Evolutionary conservation across 2,797 vertebrate species (phyloP).

Genomic region (Nannoperca obscura): DNA sequence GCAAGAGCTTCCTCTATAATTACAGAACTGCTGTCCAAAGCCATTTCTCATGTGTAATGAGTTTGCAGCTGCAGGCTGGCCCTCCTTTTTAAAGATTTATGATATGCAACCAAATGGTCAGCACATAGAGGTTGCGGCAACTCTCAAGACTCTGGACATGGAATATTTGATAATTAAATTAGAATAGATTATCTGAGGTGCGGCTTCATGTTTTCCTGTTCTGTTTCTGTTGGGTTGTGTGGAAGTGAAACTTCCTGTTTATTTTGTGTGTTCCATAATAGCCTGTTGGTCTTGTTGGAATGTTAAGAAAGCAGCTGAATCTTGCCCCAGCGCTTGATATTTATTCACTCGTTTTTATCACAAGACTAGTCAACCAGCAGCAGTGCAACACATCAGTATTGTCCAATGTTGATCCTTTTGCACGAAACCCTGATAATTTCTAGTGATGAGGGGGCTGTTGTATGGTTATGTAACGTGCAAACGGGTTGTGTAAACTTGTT

Average conservation of each 20-base stretch:
- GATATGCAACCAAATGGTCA: slow-evolving; percentile 27
- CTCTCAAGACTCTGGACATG: not conserved
- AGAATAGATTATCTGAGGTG: slow-evolving; percentile 49
- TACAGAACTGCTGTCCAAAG: slow-evolving; percentile 59
- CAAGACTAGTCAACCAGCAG: not conserved
- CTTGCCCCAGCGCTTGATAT: not conserved
- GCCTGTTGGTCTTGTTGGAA: slow-evolving; percentile 49
- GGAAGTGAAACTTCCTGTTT: slow-evolving; percentile 73
- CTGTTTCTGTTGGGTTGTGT: slow-evolving; percentile 32
- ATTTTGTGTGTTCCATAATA: slow-evolving; percentile 54
- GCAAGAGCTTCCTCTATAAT: slow-evolving; percentile 61
- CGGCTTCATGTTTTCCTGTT: slow-evolving; percentile 52
- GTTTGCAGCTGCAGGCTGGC: slow-evolving; percentile 34
- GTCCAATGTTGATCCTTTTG: not conserved
- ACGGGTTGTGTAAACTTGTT: slow-evolving; percentile 28
- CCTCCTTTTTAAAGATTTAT: slow-evolving; percentile 55
- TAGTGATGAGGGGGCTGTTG: not conserved
- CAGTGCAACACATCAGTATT: slow-evolving; percentile 4
- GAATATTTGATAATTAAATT: slow-evolving; percentile 39
- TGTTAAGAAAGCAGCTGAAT: slow-evolving; percentile 51
- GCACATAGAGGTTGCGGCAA: slow-evolving; percentile 9
- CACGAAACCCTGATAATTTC: not conserved
- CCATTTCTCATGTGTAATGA: slow-evolving; percentile 48
- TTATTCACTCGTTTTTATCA: slow-evolving; percentile 19
- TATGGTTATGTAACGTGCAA: slow-evolving; percentile 13